Percentiles rank a stretch among this genome's conserved stretches.
These are phyloP conservation scores for Pogona vitticeps DNA, from an alignment of 2,113 vertebrate genomes.

Conservation along the genomic window DNA sequence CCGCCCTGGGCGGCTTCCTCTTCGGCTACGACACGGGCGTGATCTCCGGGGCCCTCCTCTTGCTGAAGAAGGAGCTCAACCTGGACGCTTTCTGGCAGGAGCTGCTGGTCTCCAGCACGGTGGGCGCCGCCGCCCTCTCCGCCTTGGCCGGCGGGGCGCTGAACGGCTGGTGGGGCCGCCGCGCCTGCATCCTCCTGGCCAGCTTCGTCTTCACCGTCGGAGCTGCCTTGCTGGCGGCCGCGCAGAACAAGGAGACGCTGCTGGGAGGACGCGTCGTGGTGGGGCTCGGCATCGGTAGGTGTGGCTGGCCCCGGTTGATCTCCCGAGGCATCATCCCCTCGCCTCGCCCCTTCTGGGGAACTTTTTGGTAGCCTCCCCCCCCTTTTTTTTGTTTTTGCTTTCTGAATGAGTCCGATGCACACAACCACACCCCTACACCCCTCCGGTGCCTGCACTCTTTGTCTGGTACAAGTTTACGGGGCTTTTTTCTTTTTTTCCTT, in stretches of 20 bases:
- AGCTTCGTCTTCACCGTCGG: conserved; percentile 87
- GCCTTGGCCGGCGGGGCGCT: conserved; percentile 86
- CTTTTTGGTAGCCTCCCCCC: neutral
- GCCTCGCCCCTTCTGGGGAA: no score
- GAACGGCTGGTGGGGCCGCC: conserved; percentile 85
- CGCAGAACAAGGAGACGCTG: conserved; percentile 83
- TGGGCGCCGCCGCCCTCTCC: conserved; percentile 89
- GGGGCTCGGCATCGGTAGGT: conserved; percentile 94
- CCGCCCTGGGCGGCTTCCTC: conserved; percentile 93
- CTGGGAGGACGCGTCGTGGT: conserved; percentile 88
- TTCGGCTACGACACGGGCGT: conserved; percentile 98
- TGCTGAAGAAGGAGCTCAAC: conserved; percentile 90
- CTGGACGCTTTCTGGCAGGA: conserved; percentile 93
- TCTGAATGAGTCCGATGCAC: no score
- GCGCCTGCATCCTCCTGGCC: conserved; percentile 88
- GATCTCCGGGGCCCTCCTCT: conserved; percentile 94
- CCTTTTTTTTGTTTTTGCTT: no score
- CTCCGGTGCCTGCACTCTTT: neutral
- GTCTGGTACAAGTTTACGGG: neutral
- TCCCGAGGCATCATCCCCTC: no score
- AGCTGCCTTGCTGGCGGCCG: conserved; percentile 80
- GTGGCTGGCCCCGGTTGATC: neutral
- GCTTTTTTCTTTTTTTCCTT: neutral
- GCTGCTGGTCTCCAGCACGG: conserved; percentile 91
- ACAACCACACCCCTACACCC: neutral